Percentiles rank a stretch among this genome's conserved stretches.
Evolutionary conservation across 2,113 vertebrate genomes (phyloP).

Genomic region (Ginglymostoma cirratum): DNA sequence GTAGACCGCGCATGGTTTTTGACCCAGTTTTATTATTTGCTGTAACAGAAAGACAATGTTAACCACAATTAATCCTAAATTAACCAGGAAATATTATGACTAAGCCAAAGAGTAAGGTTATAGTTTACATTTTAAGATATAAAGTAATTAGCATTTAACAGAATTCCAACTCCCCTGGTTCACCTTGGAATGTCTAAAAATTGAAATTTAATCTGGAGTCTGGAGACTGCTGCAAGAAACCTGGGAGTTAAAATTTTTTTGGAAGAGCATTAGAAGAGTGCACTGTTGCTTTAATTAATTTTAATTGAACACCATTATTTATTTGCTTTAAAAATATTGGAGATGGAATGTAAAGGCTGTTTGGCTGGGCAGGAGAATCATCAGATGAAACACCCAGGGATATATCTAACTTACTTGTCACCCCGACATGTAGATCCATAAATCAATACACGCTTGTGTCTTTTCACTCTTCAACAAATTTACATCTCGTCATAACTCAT

Average conservation of each 20-base stretch:
- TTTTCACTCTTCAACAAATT: not conserved
- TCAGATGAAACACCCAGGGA: not conserved
- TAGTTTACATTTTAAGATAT: not conserved
- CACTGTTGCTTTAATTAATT: not conserved
- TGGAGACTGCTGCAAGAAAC: not conserved
- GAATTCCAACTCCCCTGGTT: not conserved
- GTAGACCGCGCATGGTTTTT: slow-evolving; percentile 50
- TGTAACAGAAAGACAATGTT: slow-evolving; percentile 49
- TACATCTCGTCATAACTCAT: not conserved
- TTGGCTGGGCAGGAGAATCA: not conserved
- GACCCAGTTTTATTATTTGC: slow-evolving; percentile 69
- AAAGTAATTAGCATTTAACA: not conserved
- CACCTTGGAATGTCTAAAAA: not conserved
- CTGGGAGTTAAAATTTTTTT: not conserved
- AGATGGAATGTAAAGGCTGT: not conserved
- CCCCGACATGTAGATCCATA: not conserved
- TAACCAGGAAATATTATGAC: not conserved
- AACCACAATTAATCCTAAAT: not conserved
- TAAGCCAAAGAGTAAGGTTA: not conserved
- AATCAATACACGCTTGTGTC: not conserved
- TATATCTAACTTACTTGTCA: not conserved
- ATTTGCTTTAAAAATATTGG: not conserved
- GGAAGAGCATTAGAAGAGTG: not conserved
- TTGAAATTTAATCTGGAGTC: not conserved
- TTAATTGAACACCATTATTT: not conserved